phyloP scores from a whole-genome alignment of 2,797 vertebrate species.

The Etheostoma perlongum region DNA sequence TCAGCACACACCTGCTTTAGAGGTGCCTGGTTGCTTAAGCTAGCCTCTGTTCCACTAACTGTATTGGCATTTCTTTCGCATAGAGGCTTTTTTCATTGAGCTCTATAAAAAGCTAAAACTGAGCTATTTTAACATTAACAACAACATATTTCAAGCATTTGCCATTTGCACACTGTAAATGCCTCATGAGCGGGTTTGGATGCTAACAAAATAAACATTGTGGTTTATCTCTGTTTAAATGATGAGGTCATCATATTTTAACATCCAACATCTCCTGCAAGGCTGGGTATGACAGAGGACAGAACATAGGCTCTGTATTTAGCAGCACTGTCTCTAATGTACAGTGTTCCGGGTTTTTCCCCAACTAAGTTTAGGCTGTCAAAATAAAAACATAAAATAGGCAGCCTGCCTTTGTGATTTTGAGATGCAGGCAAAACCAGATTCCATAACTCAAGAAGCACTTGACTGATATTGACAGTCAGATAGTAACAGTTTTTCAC shows the following conservation, averaged over 20 bases:
- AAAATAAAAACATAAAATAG: neutral
- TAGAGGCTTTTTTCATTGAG: neutral
- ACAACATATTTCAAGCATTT: neutral
- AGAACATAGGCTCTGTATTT: neutral
- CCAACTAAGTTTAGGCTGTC: neutral
- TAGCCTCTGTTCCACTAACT: neutral
- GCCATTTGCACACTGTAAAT: neutral
- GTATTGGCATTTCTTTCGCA: neutral
- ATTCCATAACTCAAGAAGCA: neutral
- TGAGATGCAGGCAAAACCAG: neutral
- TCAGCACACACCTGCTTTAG: neutral
- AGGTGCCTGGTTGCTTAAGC: neutral
- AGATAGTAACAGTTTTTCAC: neutral
- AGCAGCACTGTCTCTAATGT: neutral
- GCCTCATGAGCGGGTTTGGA: neutral
- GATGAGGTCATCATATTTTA: neutral
- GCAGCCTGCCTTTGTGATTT: neutral
- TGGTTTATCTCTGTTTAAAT: too few species aligned
- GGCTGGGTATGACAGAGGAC: neutral
- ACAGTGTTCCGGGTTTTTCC: neutral
- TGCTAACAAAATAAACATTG: neutral
- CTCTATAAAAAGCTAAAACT: neutral
- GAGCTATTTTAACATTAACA: neutral
- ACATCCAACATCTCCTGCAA: neutral
- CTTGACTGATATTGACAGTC: conserved; percentile 11